Evolutionary conservation across 2,113 vertebrate genomes (phyloP).

Genomic region (Hiodon tergisus): DNA sequence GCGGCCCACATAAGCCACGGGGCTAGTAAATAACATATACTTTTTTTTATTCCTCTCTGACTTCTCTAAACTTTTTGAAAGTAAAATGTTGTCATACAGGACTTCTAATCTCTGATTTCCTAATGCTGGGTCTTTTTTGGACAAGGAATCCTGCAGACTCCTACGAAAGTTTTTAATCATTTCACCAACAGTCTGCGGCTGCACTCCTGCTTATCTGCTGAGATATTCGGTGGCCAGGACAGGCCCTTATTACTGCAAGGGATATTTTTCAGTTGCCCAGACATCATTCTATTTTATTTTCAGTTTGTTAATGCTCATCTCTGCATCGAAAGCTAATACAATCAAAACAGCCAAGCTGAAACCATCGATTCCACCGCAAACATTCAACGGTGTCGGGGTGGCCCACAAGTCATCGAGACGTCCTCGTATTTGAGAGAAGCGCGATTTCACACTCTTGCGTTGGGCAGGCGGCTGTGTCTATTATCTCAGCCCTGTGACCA

Average conservation of each 20-base stretch:
- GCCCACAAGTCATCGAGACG: too few relatives aligned
- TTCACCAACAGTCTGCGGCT: constrained; percentile 8
- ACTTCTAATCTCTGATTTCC: constrained; percentile 2
- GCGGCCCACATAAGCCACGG: constrained; percentile 7
- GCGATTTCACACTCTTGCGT: too few relatives aligned
- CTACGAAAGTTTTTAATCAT: constrained; percentile 21
- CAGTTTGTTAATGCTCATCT: too few relatives aligned
- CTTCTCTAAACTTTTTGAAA: neutral
- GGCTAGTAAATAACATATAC: constrained; percentile 10
- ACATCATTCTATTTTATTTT: too few relatives aligned
- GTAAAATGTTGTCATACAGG: neutral
- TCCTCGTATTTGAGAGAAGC: too few relatives aligned
- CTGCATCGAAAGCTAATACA: too few relatives aligned
- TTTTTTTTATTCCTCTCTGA: neutral
- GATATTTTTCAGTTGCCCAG: too few relatives aligned
- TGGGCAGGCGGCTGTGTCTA: too few relatives aligned
- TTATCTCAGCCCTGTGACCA: too few relatives aligned
- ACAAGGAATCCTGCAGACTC: neutral
- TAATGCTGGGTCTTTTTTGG: constrained; percentile 12
- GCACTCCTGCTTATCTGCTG: constrained; percentile 15
- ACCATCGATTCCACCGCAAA: too few relatives aligned
- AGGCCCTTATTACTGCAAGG: neutral
- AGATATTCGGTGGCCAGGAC: constrained; percentile 1
- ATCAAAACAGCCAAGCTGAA: too few relatives aligned
- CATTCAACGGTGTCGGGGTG: too few relatives aligned